Conservation (phyloP, 2,888 invertebrate genomes). For the Thera obeliscata region DNA sequence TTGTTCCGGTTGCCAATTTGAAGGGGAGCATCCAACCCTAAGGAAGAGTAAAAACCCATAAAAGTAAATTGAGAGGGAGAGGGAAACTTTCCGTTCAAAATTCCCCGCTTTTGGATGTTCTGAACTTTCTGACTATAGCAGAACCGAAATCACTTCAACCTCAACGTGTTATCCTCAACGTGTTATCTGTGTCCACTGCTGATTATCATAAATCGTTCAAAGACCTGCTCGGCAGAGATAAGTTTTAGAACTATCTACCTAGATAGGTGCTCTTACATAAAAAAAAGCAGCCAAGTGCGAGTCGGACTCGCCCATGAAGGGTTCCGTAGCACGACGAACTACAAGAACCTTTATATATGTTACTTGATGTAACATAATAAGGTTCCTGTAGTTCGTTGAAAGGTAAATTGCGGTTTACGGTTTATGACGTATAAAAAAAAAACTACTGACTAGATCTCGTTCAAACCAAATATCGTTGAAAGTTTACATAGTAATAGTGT, state of each 20-base stretch:
- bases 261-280: constrained; percentile 3
- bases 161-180: constrained; percentile 39
- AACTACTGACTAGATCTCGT: too few relatives aligned
- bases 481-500: too few relatives aligned
- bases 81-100: constrained; percentile 14
- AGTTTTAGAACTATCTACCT: constrained; percentile 10
- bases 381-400: too few relatives aligned
- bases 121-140: constrained; percentile 31
- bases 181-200: constrained; percentile 24
- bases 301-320: too few relatives aligned
- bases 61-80: constrained; percentile 23
- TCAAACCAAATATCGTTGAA: too few relatives aligned
- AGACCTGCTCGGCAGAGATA: constrained; percentile 34
- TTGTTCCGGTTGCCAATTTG: constrained; percentile 5
- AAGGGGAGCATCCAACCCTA: constrained; percentile 21
- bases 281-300: too few relatives aligned
- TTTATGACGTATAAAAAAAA: too few relatives aligned
- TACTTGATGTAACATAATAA: too few relatives aligned
- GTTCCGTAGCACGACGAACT: too few relatives aligned
- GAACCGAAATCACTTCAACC: constrained; percentile 36
- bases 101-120: neutral
- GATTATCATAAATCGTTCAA: constrained; percentile 44
- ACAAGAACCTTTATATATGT: too few relatives aligned
- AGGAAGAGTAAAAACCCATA: constrained; percentile 22
- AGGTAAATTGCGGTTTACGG: too few relatives aligned